Conservation (phyloP, 2,113 vertebrate species). For the Plecturocebus donacophilus region DNA sequence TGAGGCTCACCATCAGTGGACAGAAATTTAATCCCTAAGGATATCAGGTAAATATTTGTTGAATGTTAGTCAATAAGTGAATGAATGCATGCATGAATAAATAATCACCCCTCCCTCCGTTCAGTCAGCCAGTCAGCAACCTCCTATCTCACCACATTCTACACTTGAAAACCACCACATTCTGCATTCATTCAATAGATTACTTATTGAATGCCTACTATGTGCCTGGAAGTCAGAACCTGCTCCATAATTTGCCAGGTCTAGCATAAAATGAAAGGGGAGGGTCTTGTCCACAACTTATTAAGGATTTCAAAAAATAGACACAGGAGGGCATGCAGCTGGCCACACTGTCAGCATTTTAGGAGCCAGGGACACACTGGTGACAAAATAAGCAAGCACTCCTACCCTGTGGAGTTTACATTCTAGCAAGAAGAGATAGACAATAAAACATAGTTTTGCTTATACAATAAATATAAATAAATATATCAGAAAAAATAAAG, state of each 20-base stretch:
- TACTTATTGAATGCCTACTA: background rate
- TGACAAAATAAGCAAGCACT: background rate
- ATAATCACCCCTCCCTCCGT: background rate
- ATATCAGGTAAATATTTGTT: background rate
- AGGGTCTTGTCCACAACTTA: background rate
- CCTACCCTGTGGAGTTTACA: background rate
- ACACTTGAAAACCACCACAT: background rate
- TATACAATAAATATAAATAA: background rate
- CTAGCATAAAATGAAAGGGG: background rate
- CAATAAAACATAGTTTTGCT: background rate
- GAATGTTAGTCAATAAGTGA: background rate
- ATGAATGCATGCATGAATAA: background rate
- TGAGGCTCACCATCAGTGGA: background rate
- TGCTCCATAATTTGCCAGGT: background rate
- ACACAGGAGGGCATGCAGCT: background rate
- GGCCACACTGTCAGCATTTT: background rate
- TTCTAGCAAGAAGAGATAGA: background rate
- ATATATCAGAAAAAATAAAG: background rate
- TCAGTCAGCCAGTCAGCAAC: background rate
- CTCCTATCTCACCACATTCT: background rate
- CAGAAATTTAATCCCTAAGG: background rate
- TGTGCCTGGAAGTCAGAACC: background rate
- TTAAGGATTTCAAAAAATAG: background rate
- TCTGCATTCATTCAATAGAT: background rate
- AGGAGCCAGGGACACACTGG: background rate